Evolutionary conservation across 2,888 invertebrate genomes (phyloP).

Genomic region (Clostera curtula): DNA sequence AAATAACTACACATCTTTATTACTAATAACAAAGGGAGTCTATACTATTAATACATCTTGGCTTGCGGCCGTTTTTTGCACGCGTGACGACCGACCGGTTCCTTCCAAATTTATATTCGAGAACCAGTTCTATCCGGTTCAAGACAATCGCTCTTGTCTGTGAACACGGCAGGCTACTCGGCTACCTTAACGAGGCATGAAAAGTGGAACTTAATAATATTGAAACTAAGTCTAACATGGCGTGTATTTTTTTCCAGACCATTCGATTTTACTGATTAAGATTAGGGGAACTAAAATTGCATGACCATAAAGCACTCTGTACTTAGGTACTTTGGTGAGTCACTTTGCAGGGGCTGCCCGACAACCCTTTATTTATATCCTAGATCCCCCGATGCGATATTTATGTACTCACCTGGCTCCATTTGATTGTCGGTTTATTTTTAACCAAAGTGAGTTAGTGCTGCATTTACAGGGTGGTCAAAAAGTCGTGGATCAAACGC

Average conservation of each 20-base stretch:
- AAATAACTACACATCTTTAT: no score
- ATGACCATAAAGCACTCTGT: constrained; percentile 10
- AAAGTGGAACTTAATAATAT: background rate
- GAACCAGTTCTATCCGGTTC: constrained; percentile 27
- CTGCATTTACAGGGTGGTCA: no score
- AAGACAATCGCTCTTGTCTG: constrained; percentile 17
- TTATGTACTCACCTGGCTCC: no score
- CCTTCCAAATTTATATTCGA: constrained; percentile 15
- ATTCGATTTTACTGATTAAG: constrained; percentile 8
- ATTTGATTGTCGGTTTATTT: no score
- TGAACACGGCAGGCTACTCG: constrained; percentile 7
- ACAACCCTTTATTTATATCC: constrained; percentile 5
- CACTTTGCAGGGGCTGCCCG: constrained; percentile 3
- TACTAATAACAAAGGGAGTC: no score
- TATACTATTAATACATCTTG: constrained; percentile 1
- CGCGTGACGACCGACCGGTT: constrained; percentile 17
- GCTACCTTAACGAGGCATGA: constrained; percentile 1
- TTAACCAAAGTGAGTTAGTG: no score
- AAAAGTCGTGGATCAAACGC: no score
- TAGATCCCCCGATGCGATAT: constrained; percentile 5
- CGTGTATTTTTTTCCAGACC: background rate
- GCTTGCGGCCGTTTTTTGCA: constrained; percentile 11
- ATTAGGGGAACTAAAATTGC: constrained; percentile 17
- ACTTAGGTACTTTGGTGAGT: constrained; percentile 5
- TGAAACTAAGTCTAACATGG: constrained; percentile 6